phyloP scores from a whole-genome alignment of 23 tunicate species.

The Ciona savignyi region DNA sequence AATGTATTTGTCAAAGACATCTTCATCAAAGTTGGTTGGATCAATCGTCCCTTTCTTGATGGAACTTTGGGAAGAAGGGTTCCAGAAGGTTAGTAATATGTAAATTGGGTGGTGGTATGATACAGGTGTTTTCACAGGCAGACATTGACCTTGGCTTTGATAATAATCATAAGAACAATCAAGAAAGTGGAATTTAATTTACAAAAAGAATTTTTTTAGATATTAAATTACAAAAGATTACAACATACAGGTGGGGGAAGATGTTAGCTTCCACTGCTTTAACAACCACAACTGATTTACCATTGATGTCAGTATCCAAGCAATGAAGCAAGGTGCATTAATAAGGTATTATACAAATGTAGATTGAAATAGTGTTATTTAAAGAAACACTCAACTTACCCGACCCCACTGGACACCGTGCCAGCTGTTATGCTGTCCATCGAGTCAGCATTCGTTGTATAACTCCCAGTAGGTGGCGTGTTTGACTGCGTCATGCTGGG shows the following conservation, averaged over 20 bases:
- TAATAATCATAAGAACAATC: background rate
- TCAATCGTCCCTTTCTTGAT: constrained; percentile 86
- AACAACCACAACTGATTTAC: too few relatives aligned
- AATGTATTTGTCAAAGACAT: constrained; percentile 79
- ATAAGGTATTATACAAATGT: too few relatives aligned
- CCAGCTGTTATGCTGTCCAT: constrained; percentile 77
- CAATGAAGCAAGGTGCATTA: too few relatives aligned
- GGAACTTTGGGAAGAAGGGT: constrained; percentile 24
- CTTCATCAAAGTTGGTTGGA: constrained; percentile 71
- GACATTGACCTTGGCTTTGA: background rate
- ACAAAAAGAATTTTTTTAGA: background rate
- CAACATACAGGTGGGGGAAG: too few relatives aligned
- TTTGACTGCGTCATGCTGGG: background rate
- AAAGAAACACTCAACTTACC: constrained; percentile 29
- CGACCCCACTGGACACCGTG: constrained; percentile 92
- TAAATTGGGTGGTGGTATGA: too few relatives aligned
- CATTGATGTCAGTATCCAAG: too few relatives aligned
- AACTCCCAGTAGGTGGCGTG: constrained; percentile 7
- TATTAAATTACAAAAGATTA: too few relatives aligned
- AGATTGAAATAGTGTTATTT: too few relatives aligned
- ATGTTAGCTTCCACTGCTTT: too few relatives aligned
- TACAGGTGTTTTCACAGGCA: background rate
- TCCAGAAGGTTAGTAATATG: too few relatives aligned
- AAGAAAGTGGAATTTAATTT: background rate
- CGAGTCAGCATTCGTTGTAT: constrained; percentile 32